Base-by-base conservation (phyloP, 2,113 vertebrate species). In the Strix aluco region DNA sequence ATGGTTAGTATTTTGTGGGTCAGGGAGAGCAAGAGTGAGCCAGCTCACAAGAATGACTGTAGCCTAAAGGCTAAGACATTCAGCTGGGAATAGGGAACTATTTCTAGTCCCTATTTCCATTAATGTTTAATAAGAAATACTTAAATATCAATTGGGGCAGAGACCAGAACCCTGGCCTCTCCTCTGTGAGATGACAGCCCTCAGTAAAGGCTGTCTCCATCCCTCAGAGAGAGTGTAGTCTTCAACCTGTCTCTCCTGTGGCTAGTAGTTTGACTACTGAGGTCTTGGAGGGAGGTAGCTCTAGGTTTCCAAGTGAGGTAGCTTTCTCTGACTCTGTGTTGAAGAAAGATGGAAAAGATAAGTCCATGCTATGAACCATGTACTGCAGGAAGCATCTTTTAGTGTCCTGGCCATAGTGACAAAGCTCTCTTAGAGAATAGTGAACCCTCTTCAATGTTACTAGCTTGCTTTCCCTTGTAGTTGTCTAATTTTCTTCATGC, bases 141-240 rank as follows among this genome's bases (percentile, higher is more conserved):
- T 95, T 83, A n/a, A 78, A 66, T 77, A 81, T 91, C 89, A 89
- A 89, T 81, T 89, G 77, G n/a, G 62, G 36, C 81, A 87, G 65
- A 74, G 65, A 78, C 42, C 44, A 78, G 69, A 65, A 74, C 32
- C 69, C 46, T 19, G 42, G 42, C 20, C 13, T 77, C 21, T 82
- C 44, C 14, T 88, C 27, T 58, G 14, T 36, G 82, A 82, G 85
- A 57, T 75, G 69, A 18, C 22, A 70, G 32, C 34, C 51, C 55
- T 66, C 29, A 49, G 63, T 22, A 84, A 62, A 84, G n/a, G 32
- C 29, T 85, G 15, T 40, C 27, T 65, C 26, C 22, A 19, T 40
- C 49, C 52, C 40, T 81, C 22, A 32, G 71, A 30, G 34, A 69
- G 16, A 42, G 3, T 0, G 0, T 38, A 51, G 26, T 54, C 77